Conservation (phyloP, 2,797 vertebrate genomes). For the Arnoldichthys spilopterus region DNA sequence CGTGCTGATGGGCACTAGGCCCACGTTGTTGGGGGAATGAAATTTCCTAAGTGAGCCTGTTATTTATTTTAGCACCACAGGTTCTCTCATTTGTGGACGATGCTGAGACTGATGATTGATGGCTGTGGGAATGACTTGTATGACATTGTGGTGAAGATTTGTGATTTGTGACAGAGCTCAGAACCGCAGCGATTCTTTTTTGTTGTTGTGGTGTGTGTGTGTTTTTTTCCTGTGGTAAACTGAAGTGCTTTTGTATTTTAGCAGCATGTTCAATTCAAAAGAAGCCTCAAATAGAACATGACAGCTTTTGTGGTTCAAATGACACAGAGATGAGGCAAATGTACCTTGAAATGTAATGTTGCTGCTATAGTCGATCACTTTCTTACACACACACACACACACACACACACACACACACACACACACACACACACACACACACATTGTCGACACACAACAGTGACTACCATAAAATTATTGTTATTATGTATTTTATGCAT, state of each 20-base stretch:
- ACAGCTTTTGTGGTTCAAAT: slow-evolving; percentile 72
- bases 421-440: background rate
- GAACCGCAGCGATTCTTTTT: slow-evolving; percentile 45
- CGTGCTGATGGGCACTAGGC: background rate
- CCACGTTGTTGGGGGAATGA: background rate
- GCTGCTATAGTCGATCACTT: slow-evolving; percentile 65
- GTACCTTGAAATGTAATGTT: slow-evolving; percentile 71
- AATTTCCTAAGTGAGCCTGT: background rate
- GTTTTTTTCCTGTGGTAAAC: slow-evolving; percentile 33
- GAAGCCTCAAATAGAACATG: slow-evolving; percentile 69
- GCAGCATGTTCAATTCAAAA: slow-evolving; percentile 59
- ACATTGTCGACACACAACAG: slow-evolving; percentile 32
- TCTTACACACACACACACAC: slow-evolving; percentile 47
- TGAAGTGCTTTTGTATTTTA: slow-evolving; percentile 46
- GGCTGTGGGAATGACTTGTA: slow-evolving; percentile 63
- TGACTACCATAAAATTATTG: background rate
- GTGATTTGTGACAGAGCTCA: slow-evolving; percentile 57
- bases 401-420: background rate
- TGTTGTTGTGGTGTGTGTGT: slow-evolving; percentile 23
- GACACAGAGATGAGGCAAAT: slow-evolving; percentile 75
- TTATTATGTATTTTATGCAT: background rate
- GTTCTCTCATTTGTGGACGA: background rate
- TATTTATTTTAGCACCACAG: background rate
- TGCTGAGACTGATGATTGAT: slow-evolving; percentile 57
- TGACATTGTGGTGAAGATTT: slow-evolving; percentile 66